Percentiles rank a stretch among this genome's conserved stretches.
phyloP scores from a whole-genome alignment of 2,113 vertebrate species.

The Thinocorus orbignyianus region DNA sequence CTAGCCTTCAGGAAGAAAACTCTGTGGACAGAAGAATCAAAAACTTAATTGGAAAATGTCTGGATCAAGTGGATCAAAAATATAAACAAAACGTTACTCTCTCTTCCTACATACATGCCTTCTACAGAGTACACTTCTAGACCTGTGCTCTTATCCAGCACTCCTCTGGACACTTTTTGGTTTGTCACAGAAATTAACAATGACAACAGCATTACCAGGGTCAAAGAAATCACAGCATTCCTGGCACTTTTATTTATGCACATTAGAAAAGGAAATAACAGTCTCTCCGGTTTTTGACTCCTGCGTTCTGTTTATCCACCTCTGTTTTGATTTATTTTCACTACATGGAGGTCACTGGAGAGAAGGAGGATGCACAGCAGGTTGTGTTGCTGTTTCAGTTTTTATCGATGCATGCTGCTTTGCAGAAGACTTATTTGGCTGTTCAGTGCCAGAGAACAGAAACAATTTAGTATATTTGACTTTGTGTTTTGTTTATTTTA shows the following conservation, averaged over 20 bases:
- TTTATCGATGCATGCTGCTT: not conserved
- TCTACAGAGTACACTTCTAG: not conserved
- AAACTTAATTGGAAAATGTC: not conserved
- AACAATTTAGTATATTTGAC: not conserved
- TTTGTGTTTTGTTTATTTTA: not conserved
- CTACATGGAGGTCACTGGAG: not conserved
- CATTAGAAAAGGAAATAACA: not conserved
- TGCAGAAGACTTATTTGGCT: not conserved
- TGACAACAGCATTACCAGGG: not conserved
- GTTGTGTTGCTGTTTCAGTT: not conserved
- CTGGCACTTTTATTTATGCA: not conserved
- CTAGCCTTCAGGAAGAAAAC: not conserved
- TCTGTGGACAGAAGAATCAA: not conserved
- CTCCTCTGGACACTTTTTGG: not conserved
- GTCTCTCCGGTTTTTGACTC: not conserved
- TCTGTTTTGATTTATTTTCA: not conserved
- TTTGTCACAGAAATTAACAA: slow-evolving; percentile 1
- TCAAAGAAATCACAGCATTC: not conserved
- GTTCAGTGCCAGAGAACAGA: not conserved
- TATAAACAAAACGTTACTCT: not conserved
- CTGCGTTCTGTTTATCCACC: not conserved
- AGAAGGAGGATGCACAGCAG: not conserved
- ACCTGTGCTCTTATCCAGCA: not conserved
- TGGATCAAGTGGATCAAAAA: not conserved
- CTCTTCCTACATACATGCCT: not conserved